Evolutionary conservation across 2,888 invertebrate genomes (phyloP), one percentile per base, ranked within the genome.

Genomic region (Cataglyphis albicans): DNA sequence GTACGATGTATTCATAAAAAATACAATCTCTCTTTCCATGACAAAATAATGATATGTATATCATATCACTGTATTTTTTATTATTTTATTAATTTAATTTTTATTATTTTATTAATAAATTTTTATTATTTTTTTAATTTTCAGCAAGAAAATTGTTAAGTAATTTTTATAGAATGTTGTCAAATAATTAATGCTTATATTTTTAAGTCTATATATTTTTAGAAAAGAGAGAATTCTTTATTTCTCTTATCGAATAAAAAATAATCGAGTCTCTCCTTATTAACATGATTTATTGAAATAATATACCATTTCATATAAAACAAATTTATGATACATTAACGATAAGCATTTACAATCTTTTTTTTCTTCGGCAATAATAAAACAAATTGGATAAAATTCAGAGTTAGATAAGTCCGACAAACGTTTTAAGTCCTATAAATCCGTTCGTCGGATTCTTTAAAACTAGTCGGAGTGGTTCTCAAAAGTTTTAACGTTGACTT

Each of bases 401-500:
- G 10, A 74, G 18, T 44, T 41, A 41, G 25, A 3, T 15, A 44
- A 74, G 1, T 18, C 41, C 41, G 25, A 25, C 9, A 35, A 64
- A 25, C 6, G 7, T 44, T 29, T 18, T n/a, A 29, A 57, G 15
- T 59, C 1, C 15, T 52, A 44, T 44, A 35, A 35, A 32, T 4
- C 1, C 57, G 12, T 44, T 57, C 57, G 12, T 57, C 21, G 9
- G 7, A 15, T 44, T 63, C 18, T 61, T 29, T 6, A 18, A 35
- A n/a, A 63, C 12, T 5, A 61, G 38, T 12, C 67, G 52, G 35
- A 41, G 44, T 32, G 44, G 0, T 25, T 44, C 15, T 57, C 68
- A 38, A 57, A 73, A 74, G 63, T 63, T 57, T 70, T 70, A 57
- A 18, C 64, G 41, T 57, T 72, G 65, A 38, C 75, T 65, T 61